These are phyloP conservation scores for Rhinoderma darwinii DNA, from an alignment of 2,113 vertebrate species.

Conservation along the genomic window DNA sequence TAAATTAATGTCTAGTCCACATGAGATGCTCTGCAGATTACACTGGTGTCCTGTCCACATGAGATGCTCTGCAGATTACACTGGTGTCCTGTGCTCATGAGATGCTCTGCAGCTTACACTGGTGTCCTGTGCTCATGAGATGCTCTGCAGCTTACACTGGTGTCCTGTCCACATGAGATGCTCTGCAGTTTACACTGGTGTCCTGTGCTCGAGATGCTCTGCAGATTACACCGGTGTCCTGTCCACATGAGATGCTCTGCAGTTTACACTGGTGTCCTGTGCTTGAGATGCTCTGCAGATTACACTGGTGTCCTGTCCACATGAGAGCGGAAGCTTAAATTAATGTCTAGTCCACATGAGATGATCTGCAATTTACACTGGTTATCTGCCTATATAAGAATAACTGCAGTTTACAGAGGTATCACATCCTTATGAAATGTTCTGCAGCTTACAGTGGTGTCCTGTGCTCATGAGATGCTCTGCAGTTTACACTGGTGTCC, in stretches of 20 bases:
- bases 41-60: background rate
- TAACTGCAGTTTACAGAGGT: background rate
- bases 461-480: background rate
- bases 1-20: background rate
- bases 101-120: background rate
- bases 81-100: background rate
- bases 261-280: too few species aligned
- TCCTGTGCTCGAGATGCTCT: conserved; percentile 21
- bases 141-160: background rate
- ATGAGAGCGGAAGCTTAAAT: too few species aligned
- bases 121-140: background rate
- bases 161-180: background rate
- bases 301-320: too few species aligned
- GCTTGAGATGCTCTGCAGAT: too few species aligned
- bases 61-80: background rate
- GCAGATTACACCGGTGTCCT: background rate
- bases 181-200: background rate
- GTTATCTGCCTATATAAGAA: background rate
- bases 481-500: background rate
- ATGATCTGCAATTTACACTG: too few species aligned
- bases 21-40: background rate
- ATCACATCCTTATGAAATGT: background rate
- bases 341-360: too few species aligned
- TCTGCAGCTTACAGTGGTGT: background rate
- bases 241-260: too few species aligned